Evolutionary conservation across 1,140 invertebrate genomes (phyloP).

Genomic region (Drosophila sp.): DNA sequence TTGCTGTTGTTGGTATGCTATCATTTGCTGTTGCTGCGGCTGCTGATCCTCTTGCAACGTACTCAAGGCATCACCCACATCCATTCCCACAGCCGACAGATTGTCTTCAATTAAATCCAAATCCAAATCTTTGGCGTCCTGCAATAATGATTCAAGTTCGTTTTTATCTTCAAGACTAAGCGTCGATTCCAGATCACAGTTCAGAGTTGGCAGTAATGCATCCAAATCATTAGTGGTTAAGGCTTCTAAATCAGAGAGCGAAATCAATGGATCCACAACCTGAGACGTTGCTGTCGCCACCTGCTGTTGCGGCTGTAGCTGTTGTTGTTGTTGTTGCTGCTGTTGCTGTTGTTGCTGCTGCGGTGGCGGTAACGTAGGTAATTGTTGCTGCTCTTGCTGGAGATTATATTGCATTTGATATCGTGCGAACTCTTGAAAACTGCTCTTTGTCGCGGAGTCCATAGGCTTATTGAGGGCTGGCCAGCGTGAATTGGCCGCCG

Average conservation of each 20-base stretch:
- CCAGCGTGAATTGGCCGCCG: constrained; percentile 82
- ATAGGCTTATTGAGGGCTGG: constrained; percentile 84
- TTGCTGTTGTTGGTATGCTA: constrained; percentile 32
- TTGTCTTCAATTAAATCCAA: constrained; percentile 80
- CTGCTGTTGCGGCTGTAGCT: constrained; percentile 29
- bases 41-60: constrained; percentile 59
- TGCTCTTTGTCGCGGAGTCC: constrained; percentile 86
- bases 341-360: constrained; percentile 33
- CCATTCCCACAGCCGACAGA: constrained; percentile 74
- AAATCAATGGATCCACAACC: constrained; percentile 67
- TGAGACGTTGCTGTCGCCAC: constrained; percentile 37
- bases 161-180: constrained; percentile 84
- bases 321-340: constrained; percentile 19
- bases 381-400: constrained; percentile 83
- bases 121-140: constrained; percentile 82
- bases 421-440: constrained; percentile 86
- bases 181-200: constrained; percentile 84
- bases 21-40: constrained; percentile 33
- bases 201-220: constrained; percentile 86
- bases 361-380: constrained; percentile 61
- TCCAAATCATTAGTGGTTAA: constrained; percentile 86
- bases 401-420: constrained; percentile 87
- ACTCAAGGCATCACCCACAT: constrained; percentile 69
- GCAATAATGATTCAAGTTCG: constrained; percentile 80
- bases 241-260: constrained; percentile 83